These are phyloP conservation scores for Conus betulinus DNA, from an alignment of 1,140 invertebrate species.

Conservation along the genomic window DNA sequence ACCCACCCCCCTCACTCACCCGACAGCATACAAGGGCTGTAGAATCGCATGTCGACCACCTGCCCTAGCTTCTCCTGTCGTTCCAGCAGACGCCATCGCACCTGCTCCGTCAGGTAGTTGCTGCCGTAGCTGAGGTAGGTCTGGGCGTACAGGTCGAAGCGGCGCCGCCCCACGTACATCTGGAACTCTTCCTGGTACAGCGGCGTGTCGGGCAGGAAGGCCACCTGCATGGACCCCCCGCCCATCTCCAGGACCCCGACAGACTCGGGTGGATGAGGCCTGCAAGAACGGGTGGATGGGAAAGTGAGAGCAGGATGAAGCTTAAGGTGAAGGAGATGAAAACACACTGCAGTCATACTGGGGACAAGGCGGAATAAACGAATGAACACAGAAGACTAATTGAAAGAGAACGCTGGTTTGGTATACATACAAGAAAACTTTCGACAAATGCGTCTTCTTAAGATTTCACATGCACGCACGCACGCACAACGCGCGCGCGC, in stretches of 20 bases:
- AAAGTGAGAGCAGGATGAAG: neutral
- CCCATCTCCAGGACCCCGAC: conserved; percentile 79
- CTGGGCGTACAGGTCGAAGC: conserved; percentile 75
- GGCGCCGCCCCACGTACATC: conserved; percentile 69
- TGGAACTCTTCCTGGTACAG: conserved; percentile 71
- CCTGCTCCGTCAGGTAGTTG: conserved; percentile 58
- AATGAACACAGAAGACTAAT: no score
- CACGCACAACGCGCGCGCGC: neutral
- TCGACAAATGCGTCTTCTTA: neutral
- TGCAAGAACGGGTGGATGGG: neutral
- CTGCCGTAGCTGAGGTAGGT: conserved; percentile 78
- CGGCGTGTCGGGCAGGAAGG: conserved; percentile 72
- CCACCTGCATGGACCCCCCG: conserved; percentile 79
- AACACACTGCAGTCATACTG: neutral
- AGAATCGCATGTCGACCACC: conserved; percentile 9
- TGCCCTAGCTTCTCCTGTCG: neutral
- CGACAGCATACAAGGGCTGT: conserved; percentile 68
- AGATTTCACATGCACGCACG: conserved; percentile 1
- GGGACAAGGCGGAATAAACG: no score
- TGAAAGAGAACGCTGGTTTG: no score
- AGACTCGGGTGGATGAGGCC: conserved; percentile 39
- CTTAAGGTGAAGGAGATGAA: neutral
- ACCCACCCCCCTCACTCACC: conserved; percentile 42
- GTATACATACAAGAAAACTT: no score
- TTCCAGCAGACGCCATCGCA: conserved; percentile 49